Evolutionary conservation across 2,797 vertebrate genomes (phyloP).

Genomic region (Argya squamiceps): DNA sequence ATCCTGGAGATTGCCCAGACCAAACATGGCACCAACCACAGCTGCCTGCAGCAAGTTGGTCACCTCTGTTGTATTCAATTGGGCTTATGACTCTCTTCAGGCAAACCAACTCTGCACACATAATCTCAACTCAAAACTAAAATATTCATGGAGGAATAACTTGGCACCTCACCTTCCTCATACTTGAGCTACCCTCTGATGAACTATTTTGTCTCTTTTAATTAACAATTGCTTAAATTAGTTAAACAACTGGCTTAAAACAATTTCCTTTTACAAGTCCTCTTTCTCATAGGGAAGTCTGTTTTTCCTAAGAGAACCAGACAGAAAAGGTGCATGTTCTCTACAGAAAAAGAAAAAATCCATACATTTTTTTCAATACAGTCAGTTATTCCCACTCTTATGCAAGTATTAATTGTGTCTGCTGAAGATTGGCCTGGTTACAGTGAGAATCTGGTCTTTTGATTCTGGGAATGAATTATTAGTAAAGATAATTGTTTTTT

Average conservation of each 20-base stretch:
- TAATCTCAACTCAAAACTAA: background rate
- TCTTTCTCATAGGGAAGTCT: background rate
- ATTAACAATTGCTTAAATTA: background rate
- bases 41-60: background rate
- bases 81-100: background rate
- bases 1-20: background rate
- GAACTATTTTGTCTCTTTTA: background rate
- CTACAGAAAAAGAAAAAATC: background rate
- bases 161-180: background rate
- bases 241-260: background rate
- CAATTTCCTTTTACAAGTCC: background rate
- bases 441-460: background rate
- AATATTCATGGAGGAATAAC: background rate
- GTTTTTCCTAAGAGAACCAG: background rate
- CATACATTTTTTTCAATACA: background rate
- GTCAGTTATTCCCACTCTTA: background rate
- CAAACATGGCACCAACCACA: rapidly evolving
- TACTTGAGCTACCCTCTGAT: background rate
- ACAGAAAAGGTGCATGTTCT: background rate
- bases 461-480: background rate
- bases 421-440: background rate
- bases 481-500: background rate
- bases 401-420: background rate
- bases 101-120: background rate
- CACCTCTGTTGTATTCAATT: background rate